Conservation (phyloP, 1,140 invertebrate species). For the Chrysopa pallens region DNA sequence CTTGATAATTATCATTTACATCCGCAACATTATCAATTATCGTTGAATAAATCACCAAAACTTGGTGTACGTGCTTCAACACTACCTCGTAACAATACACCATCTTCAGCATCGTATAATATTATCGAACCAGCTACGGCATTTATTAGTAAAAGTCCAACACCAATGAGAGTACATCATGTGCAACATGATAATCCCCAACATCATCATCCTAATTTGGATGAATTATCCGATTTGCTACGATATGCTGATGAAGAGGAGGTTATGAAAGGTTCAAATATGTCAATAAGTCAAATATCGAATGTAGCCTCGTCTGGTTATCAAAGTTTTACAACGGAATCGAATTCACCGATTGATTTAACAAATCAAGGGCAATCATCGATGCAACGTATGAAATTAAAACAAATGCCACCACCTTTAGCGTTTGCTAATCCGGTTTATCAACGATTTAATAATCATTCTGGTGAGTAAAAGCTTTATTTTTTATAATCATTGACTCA, state of each 20-base stretch:
- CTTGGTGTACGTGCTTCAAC: conserved; percentile 44
- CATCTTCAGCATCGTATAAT: conserved; percentile 22
- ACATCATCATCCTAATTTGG: conserved; percentile 26
- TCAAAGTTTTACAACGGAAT: conserved; percentile 79
- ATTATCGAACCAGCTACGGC: conserved; percentile 31
- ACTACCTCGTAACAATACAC: conserved; percentile 40
- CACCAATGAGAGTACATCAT: conserved; percentile 23
- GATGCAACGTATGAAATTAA: conserved; percentile 1
- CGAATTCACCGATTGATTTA: conserved; percentile 72
- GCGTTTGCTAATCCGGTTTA: conserved; percentile 71
- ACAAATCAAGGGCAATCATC: neutral
- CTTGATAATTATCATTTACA: too few species aligned
- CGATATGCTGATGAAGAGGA: conserved; percentile 45
- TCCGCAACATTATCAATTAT: conserved; percentile 3
- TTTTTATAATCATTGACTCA: too few species aligned
- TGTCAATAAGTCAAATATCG: conserved; percentile 62
- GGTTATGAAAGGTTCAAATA: conserved; percentile 42
- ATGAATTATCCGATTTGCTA: conserved; percentile 52
- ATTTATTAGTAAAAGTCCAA: conserved; percentile 34
- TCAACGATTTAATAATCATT: too few species aligned
- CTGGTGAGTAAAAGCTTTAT: too few species aligned
- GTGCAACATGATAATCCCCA: neutral
- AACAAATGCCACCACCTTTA: neutral
- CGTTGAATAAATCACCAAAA: conserved; percentile 26
- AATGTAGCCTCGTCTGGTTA: conserved; percentile 77